phyloP scores from a whole-genome alignment of 2,888 invertebrate genomes.

The Chirona hameri region DNA sequence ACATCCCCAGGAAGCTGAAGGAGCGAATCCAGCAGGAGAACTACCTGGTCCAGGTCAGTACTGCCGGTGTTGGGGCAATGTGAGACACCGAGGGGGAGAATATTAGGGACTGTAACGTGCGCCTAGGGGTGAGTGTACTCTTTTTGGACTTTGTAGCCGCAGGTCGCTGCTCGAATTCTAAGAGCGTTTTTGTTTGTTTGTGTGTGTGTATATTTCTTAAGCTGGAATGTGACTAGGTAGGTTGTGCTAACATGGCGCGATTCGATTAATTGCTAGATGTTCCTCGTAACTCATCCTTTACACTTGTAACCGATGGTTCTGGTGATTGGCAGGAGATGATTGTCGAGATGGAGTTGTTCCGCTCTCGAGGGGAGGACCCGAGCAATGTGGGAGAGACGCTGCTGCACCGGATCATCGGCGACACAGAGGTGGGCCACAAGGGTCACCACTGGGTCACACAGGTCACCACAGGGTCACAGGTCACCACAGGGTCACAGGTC shows the following conservation, averaged over 20 bases:
- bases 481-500: too few relatives aligned
- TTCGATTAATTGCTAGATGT: too few relatives aligned
- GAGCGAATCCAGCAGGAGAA: slow-evolving; percentile 62
- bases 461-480: too few relatives aligned
- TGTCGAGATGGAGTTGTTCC: slow-evolving; percentile 38
- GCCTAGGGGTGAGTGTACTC: too few relatives aligned
- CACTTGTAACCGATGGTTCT: slow-evolving; percentile 37
- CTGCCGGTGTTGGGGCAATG: not conserved
- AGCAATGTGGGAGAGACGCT: not conserved
- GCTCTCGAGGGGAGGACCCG: slow-evolving; percentile 35
- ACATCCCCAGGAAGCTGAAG: slow-evolving; percentile 76
- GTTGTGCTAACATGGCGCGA: too few relatives aligned
- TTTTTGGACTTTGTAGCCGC: not conserved
- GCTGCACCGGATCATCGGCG: slow-evolving; percentile 3
- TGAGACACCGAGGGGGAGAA: too few relatives aligned
- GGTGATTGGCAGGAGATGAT: slow-evolving; percentile 39
- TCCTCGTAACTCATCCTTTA: not conserved
- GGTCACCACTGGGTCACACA: too few relatives aligned
- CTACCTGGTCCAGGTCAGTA: slow-evolving; percentile 33
- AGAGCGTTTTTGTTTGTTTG: not conserved
- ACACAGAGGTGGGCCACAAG: not conserved
- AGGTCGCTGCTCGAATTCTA: not conserved
- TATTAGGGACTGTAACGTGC: too few relatives aligned
- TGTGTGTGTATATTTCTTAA: too few relatives aligned
- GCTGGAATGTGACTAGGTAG: too few relatives aligned